Evolutionary conservation across 2,888 invertebrate species (phyloP).

Genomic region (Drosophila greeni): DNA sequence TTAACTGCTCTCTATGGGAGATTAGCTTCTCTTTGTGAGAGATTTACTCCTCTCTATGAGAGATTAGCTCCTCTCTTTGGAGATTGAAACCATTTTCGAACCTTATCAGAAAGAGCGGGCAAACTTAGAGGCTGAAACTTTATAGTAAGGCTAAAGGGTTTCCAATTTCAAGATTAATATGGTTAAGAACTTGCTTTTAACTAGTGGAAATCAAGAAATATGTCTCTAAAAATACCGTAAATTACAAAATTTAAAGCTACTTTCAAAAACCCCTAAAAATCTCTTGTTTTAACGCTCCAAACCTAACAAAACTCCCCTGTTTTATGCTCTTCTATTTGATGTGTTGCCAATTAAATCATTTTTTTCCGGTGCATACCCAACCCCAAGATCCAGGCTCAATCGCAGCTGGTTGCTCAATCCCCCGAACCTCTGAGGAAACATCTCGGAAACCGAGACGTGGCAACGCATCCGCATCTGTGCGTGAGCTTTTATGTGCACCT

Average conservation of each 20-base stretch:
- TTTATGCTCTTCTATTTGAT: neutral
- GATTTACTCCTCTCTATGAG: neutral
- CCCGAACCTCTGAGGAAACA: conserved; percentile 8
- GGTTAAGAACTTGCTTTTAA: neutral
- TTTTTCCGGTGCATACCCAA: conserved; percentile 1
- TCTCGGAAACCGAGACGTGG: conserved; percentile 5
- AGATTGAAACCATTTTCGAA: conserved; percentile 3
- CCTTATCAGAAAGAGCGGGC: neutral
- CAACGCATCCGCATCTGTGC: conserved; percentile 30
- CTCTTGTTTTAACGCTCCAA: neutral
- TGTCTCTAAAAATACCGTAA: too few relatives aligned
- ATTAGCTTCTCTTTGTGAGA: conserved; percentile 1
- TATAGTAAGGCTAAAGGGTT: neutral
- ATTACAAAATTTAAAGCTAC: neutral
- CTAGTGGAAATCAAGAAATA: neutral
- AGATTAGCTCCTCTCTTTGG: neutral
- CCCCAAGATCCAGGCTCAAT: neutral
- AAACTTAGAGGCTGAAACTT: neutral
- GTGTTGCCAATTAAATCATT: neutral
- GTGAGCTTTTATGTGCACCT: conserved; percentile 65
- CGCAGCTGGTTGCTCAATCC: conserved; percentile 31
- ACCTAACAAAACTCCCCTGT: neutral
- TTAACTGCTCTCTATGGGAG: too few relatives aligned
- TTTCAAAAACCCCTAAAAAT: neutral
- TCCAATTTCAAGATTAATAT: too few relatives aligned